These are phyloP conservation scores for Oreochromis mossambicus DNA, from an alignment of 2,797 vertebrate species.

Conservation along the genomic window DNA sequence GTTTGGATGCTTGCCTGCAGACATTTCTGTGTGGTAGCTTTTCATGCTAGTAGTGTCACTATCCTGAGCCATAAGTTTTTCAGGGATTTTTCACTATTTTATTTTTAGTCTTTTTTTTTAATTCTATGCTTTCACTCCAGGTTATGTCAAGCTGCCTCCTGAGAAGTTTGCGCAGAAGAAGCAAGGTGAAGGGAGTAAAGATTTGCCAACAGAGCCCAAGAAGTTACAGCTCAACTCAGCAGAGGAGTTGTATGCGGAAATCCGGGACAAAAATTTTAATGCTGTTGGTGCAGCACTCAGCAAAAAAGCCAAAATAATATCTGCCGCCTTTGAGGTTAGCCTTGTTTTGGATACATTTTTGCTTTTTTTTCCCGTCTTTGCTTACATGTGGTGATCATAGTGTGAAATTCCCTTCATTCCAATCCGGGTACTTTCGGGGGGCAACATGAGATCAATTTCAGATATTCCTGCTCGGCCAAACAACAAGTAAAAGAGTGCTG, in stretches of 20 bases:
- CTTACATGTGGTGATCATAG: neutral
- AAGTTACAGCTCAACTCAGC: constrained; percentile 96
- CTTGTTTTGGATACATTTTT: neutral
- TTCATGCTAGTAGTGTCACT: neutral
- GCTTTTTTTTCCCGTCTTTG: neutral
- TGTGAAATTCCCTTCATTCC: neutral
- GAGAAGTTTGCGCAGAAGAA: constrained; percentile 97
- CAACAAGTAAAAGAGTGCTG: neutral
- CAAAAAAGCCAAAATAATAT: constrained; percentile 98
- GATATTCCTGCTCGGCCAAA: neutral
- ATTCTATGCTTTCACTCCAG: constrained; percentile 55
- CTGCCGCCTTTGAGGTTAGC: constrained; percentile 94
- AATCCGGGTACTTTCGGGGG: neutral
- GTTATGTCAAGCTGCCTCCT: constrained; percentile 93
- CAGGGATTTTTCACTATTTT: neutral
- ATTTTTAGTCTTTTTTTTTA: fast-evolving
- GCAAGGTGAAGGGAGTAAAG: constrained; percentile 88
- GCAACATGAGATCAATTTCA: neutral
- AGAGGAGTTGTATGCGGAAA: constrained; percentile 95
- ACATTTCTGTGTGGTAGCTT: neutral
- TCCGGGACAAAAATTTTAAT: constrained; percentile 97
- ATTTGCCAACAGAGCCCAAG: constrained; percentile 93
- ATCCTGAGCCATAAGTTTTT: neutral
- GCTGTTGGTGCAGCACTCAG: constrained; percentile 95
- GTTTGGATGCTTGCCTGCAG: neutral